A percentile compares a stretch with the other conserved stretches of the same genome.
phyloP scores from a whole-genome alignment of 2,113 vertebrate genomes.

The Rhegmatorhina hoffmannsi region DNA sequence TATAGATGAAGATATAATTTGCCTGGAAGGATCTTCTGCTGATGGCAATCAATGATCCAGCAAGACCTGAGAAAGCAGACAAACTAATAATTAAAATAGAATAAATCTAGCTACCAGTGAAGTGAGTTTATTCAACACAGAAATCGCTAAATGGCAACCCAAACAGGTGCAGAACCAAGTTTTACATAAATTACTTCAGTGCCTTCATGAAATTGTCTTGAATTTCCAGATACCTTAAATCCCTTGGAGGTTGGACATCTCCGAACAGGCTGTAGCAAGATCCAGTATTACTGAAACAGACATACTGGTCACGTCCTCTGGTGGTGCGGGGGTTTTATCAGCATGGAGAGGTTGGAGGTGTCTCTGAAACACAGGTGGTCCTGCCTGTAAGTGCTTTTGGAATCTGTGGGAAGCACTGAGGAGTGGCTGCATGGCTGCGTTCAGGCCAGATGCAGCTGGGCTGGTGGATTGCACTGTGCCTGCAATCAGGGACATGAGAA shows the following conservation, averaged over 20 bases:
- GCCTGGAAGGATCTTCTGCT: not conserved
- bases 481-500: not conserved
- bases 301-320: not conserved
- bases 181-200: not conserved
- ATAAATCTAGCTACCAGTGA: not conserved
- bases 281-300: not conserved
- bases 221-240: not conserved
- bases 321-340: not conserved
- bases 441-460: not conserved
- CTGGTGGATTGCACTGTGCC: not conserved
- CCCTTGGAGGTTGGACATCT: not conserved
- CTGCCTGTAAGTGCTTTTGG: not conserved
- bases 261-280: not conserved
- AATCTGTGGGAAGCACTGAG: not conserved
- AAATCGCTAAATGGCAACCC: not conserved
- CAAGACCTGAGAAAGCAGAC: not conserved
- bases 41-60: not conserved
- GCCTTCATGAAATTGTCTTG: not conserved
- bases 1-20: slow-evolving; percentile 19
- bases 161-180: not conserved
- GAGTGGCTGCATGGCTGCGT: not conserved
- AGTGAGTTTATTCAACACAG: not conserved
- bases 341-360: not conserved
- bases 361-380: not conserved
- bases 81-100: not conserved